Percentiles rank a stretch among this genome's conserved stretches.
These are phyloP conservation scores for Drosophila subsilvestris DNA, from an alignment of 2,888 invertebrate genomes.

Conservation along the genomic window DNA sequence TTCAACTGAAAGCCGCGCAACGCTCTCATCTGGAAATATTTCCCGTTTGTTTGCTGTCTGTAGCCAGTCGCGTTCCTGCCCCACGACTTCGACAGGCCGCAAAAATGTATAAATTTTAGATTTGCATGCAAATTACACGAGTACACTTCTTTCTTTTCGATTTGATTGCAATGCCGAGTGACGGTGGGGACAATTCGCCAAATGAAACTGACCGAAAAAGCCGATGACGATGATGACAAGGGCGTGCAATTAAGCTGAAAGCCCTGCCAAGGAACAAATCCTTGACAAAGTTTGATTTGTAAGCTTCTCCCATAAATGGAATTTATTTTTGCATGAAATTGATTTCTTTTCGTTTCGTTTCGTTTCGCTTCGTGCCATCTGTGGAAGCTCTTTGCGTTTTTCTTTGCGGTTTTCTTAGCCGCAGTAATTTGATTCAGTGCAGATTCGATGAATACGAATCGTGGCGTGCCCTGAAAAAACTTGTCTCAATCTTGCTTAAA, in stretches of 20 bases:
- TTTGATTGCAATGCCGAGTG: slow-evolving; percentile 36
- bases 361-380: background rate
- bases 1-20: slow-evolving; percentile 30
- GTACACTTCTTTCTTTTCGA: slow-evolving; percentile 41
- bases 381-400: background rate
- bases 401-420: slow-evolving; percentile 9
- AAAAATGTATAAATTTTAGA: slow-evolving; percentile 41
- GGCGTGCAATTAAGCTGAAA: slow-evolving; percentile 46
- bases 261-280: slow-evolving; percentile 25
- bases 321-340: slow-evolving; percentile 33
- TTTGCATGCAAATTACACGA: slow-evolving; percentile 46
- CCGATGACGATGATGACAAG: slow-evolving; percentile 22
- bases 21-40: slow-evolving; percentile 45
- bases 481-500: slow-evolving; percentile 16
- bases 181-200: slow-evolving; percentile 18
- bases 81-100: slow-evolving; percentile 25
- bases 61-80: background rate
- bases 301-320: slow-evolving; percentile 13
- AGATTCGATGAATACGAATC: slow-evolving; percentile 10
- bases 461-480: background rate
- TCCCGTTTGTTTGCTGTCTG: slow-evolving; percentile 2
- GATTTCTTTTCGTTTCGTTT: slow-evolving; percentile 14
- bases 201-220: slow-evolving; percentile 25
- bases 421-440: slow-evolving; percentile 38
- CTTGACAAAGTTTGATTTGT: slow-evolving; percentile 23